Evolutionary conservation across 2,888 invertebrate genomes (phyloP).

Genomic region (Callosobruchus maculatus): DNA sequence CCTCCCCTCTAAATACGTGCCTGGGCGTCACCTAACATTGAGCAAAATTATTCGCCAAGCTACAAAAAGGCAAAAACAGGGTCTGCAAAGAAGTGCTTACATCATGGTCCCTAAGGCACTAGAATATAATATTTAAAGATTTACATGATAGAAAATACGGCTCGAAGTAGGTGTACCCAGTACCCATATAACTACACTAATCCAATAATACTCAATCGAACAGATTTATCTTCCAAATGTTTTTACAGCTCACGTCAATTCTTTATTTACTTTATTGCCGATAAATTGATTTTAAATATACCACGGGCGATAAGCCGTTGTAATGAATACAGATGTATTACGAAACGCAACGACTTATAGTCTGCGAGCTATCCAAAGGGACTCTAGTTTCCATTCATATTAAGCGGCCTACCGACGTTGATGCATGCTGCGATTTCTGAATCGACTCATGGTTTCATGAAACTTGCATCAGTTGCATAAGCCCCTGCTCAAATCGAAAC

Average conservation of each 20-base stretch:
- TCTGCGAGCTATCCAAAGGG: not conserved
- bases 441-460: no score
- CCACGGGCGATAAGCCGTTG: slow-evolving; percentile 10
- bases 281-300: slow-evolving; percentile 15
- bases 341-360: not conserved
- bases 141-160: not conserved
- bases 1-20: no score
- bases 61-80: not conserved
- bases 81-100: not conserved
- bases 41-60: not conserved
- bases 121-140: not conserved
- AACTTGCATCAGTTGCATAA: no score
- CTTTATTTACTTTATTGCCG: slow-evolving; percentile 11
- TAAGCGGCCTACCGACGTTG: no score
- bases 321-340: not conserved
- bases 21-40: not conserved
- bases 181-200: not conserved
- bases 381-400: no score
- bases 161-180: not conserved
- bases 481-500: no score
- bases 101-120: not conserved
- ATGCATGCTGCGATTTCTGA: no score
- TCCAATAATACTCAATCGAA: not conserved
- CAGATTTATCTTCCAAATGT: not conserved
- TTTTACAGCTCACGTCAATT: not conserved